phyloP scores from a whole-genome alignment of 2,797 vertebrate genomes.

The Macrochelys suwanniensis region DNA sequence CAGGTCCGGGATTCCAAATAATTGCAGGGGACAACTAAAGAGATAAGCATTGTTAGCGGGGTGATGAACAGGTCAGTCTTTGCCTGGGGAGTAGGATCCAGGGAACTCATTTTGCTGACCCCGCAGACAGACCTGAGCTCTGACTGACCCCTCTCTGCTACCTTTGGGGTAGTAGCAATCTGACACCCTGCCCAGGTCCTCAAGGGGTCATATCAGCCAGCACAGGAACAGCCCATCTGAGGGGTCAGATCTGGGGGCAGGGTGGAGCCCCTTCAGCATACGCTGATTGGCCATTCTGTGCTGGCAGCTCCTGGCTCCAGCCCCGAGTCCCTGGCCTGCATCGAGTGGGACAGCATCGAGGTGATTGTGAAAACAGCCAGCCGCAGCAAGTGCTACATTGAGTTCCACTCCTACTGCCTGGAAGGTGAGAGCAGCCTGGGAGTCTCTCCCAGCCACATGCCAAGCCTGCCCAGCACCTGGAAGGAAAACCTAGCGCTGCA shows the following conservation, averaged over 20 bases:
- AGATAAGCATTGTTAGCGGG: not conserved
- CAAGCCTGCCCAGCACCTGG: accelerated
- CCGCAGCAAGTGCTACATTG: slow-evolving; percentile 96
- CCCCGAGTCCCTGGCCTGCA: slow-evolving; percentile 86
- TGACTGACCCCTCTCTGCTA: not conserved
- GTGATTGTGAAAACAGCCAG: slow-evolving; percentile 95
- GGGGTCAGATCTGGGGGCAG: not conserved
- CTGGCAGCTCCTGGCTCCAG: not conserved
- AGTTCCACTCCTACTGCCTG: slow-evolving; percentile 96
- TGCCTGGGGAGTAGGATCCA: not conserved
- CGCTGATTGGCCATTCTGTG: not conserved
- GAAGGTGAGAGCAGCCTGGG: slow-evolving; percentile 85
- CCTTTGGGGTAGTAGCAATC: not conserved
- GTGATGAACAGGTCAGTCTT: not conserved
- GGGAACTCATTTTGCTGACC: not conserved
- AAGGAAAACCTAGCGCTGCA: not conserved
- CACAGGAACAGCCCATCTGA: not conserved
- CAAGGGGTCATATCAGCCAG: not conserved
- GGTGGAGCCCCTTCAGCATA: not conserved
- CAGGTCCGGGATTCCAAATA: too few species aligned
- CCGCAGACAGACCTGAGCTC: not conserved
- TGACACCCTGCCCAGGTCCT: not conserved
- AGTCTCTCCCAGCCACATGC: accelerated
- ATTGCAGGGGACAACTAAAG: too few species aligned
- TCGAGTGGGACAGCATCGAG: slow-evolving; percentile 96